Percentiles rank a stretch among this genome's conserved stretches.
These are phyloP conservation scores for Psococerastis gibbosa DNA, from an alignment of 2,888 invertebrate genomes.

Conservation along the genomic window DNA sequence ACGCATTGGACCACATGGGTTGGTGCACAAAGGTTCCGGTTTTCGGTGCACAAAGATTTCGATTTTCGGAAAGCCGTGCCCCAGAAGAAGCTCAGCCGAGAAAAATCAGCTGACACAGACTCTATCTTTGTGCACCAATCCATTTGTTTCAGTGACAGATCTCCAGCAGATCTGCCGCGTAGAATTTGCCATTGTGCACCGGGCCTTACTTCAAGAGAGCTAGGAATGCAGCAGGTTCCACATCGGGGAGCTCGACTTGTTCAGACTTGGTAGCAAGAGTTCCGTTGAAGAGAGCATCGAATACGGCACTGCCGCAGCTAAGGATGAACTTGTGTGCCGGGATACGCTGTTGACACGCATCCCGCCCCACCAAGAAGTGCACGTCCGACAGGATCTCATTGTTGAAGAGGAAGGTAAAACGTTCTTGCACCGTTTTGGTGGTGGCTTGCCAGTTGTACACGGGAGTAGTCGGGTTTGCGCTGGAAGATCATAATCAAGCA, in stretches of 20 bases:
- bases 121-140: no score
- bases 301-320: conserved; percentile 66
- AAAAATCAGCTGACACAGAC: no score
- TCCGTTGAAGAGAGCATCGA: conserved; percentile 74
- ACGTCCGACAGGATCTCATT: conserved; percentile 51
- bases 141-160: no score
- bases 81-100: no score
- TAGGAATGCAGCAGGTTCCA: conserved; percentile 63
- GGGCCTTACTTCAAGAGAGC: conserved; percentile 36
- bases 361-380: conserved; percentile 58
- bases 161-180: no score
- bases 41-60: no score
- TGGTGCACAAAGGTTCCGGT: no score
- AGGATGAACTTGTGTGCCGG: conserved; percentile 66
- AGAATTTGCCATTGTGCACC: no score
- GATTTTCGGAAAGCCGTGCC: no score
- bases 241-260: conserved; percentile 63
- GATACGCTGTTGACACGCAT: conserved; percentile 43
- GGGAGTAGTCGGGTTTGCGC: conserved; percentile 5
- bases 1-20: no score
- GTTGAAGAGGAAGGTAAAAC: conserved; percentile 48
- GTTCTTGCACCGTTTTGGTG: conserved; percentile 49
- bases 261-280: conserved; percentile 45
- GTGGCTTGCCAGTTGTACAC: conserved; percentile 51
- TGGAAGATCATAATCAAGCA: no score